Evolutionary conservation across 2,797 vertebrate species (phyloP).

Genomic region (Tinamus major): DNA sequence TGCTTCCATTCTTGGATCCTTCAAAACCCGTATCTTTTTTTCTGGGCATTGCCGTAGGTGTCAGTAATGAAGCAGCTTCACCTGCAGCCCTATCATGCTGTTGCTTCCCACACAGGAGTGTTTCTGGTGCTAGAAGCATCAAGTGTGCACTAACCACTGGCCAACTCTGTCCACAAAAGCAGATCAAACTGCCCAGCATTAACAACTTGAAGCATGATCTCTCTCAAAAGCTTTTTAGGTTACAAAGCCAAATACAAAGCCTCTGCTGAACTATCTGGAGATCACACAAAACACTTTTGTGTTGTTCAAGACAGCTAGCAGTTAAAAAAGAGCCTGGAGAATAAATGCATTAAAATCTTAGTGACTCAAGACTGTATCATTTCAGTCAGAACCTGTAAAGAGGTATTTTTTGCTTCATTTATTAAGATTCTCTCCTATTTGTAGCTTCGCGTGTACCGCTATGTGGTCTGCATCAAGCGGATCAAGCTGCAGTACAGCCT

Average conservation of each 20-base stretch:
- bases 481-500: background rate
- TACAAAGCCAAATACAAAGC: background rate
- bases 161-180: background rate
- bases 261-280: background rate
- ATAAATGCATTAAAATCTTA: background rate
- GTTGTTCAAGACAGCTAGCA: background rate
- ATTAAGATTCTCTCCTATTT: background rate
- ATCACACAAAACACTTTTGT: fast-evolving
- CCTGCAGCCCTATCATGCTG: background rate
- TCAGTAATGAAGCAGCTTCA: background rate
- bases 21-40: background rate
- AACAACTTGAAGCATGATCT: background rate
- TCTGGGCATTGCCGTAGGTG: background rate
- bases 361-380: background rate
- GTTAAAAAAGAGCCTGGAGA: background rate
- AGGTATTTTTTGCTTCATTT: background rate
- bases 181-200: background rate
- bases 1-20: background rate
- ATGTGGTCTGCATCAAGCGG: fast-evolving
- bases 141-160: background rate
- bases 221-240: background rate
- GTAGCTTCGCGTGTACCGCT: background rate
- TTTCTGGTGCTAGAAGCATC: background rate
- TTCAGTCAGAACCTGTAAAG: background rate
- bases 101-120: background rate